Conservation (phyloP, 2,113 vertebrate genomes). For the Vulpes lagopus region DNA sequence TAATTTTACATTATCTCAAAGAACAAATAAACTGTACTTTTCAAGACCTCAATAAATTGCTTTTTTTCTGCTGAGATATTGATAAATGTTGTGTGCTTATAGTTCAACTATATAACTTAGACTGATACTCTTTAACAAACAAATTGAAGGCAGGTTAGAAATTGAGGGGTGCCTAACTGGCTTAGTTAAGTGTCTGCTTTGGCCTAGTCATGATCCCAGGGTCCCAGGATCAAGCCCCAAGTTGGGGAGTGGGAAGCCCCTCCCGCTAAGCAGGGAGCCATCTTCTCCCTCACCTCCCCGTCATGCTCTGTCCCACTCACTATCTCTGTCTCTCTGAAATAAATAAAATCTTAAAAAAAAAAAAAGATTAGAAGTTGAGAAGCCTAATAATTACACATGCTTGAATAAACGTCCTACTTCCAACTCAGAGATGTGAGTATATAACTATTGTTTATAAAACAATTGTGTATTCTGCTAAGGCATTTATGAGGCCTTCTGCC, state of each 20-base stretch:
- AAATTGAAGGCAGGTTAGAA: neutral
- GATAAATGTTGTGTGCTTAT: neutral
- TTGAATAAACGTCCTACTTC: neutral
- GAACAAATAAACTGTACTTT: conserved; percentile 20
- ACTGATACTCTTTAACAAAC: neutral
- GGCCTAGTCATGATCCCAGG: too few relatives aligned
- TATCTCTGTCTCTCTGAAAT: too few relatives aligned
- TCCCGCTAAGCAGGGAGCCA: too few relatives aligned
- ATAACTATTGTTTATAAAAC: neutral
- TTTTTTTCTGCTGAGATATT: conserved; percentile 14
- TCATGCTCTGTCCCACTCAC: too few relatives aligned
- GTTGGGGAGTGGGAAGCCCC: too few relatives aligned
- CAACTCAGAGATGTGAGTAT: neutral
- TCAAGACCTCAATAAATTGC: neutral
- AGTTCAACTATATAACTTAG: neutral
- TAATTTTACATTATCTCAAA: conserved; percentile 7
- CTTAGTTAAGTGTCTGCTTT: too few relatives aligned
- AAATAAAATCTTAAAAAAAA: too few relatives aligned
- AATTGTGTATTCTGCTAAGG: neutral
- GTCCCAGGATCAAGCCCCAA: too few relatives aligned
- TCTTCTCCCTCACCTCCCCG: too few relatives aligned
- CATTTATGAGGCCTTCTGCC: neutral
- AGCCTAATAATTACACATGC: neutral
- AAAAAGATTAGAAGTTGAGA: neutral
- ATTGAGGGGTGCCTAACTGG: neutral